A percentile compares a stretch with the other conserved stretches of the same genome.
phyloP scores from a whole-genome alignment of 2,888 invertebrate genomes.

The Lepidochrysops patricia region DNA sequence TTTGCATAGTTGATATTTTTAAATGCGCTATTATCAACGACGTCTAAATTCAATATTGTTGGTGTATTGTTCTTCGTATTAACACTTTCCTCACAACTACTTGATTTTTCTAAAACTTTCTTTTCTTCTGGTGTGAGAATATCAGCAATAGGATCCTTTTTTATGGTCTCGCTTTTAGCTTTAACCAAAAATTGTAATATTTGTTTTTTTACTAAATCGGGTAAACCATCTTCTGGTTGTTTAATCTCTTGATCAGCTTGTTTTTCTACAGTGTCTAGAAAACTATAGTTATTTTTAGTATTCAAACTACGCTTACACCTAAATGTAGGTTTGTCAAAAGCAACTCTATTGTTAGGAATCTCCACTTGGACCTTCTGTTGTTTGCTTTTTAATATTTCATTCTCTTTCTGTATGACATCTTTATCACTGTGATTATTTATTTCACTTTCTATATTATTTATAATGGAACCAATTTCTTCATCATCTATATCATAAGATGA shows the following conservation, averaged over 20 bases:
- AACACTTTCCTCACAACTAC: background rate
- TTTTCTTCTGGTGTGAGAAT: constrained; percentile 23
- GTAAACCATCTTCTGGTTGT: constrained; percentile 37
- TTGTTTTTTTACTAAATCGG: constrained; percentile 43
- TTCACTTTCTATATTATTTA: constrained; percentile 54
- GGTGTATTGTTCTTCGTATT: background rate
- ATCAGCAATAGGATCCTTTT: constrained; percentile 24
- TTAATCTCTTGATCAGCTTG: constrained; percentile 32
- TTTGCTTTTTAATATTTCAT: background rate
- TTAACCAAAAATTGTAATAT: constrained; percentile 44
- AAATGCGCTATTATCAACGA: background rate
- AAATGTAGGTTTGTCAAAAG: background rate
- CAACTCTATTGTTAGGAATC: background rate
- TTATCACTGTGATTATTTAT: constrained; percentile 26
- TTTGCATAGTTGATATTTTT: background rate
- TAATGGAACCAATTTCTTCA: constrained; percentile 40
- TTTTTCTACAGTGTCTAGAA: constrained; percentile 44
- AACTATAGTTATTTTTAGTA: constrained; percentile 41
- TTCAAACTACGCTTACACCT: constrained; percentile 21
- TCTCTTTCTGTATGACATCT: background rate
- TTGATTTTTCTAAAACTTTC: background rate
- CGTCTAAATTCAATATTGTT: background rate
- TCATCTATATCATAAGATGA: constrained; percentile 34
- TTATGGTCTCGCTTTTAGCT: constrained; percentile 24
- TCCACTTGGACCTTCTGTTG: background rate